These are phyloP conservation scores for Balanococcus diminutus DNA, from an alignment of 2,888 invertebrate species.

Conservation along the genomic window DNA sequence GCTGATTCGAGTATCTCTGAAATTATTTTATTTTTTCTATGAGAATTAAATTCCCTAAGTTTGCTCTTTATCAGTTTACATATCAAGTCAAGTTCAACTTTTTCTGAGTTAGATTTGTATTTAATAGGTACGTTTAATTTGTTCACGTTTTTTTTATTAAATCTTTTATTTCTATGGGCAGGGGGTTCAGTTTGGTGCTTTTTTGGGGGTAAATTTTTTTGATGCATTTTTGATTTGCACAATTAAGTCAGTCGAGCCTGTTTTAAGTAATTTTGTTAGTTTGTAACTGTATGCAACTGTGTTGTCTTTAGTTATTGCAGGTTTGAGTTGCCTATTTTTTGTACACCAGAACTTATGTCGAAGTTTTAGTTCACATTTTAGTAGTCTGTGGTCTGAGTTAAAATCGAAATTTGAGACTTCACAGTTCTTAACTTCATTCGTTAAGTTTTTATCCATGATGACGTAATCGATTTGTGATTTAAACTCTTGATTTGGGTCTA, in stretches of 20 bases:
- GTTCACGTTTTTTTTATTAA: background rate
- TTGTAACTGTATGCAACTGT: too few species aligned
- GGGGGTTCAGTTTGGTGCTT: too few species aligned
- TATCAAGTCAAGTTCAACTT: background rate
- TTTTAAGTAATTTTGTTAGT: too few species aligned
- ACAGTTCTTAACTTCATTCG: background rate
- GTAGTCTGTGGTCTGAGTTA: background rate
- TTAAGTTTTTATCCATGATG: background rate
- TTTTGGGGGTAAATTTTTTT: too few species aligned
- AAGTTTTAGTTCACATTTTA: too few species aligned
- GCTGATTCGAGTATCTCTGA: background rate
- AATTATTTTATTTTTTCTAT: background rate
- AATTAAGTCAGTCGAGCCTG: too few species aligned
- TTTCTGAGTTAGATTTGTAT: background rate
- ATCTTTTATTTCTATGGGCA: background rate
- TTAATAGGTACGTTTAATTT: background rate
- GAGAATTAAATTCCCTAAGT: background rate
- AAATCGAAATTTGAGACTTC: background rate
- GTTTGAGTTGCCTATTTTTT: too few species aligned
- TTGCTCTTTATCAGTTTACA: background rate
- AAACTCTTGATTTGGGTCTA: background rate
- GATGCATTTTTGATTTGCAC: too few species aligned
- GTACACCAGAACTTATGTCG: too few species aligned
- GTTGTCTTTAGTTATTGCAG: too few species aligned
- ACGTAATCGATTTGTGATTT: constrained; percentile 12